phyloP scores from a whole-genome alignment of 1,140 invertebrate species.

The Lordiphosa mommai region DNA sequence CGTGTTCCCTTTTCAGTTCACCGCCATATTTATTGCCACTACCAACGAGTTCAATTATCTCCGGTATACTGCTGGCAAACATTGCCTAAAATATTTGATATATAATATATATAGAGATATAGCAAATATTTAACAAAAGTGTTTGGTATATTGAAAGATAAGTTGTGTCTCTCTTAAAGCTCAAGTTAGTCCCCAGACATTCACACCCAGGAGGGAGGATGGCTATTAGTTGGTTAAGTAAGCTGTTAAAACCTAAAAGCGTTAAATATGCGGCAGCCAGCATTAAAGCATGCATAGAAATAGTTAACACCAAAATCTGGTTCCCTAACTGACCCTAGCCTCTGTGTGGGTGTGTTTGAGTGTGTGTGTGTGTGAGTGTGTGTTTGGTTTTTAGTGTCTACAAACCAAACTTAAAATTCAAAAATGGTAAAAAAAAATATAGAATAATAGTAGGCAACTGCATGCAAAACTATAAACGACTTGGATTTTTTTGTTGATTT shows the following conservation, averaged over 20 bases:
- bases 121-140: conserved; percentile 50
- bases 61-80: conserved; percentile 99
- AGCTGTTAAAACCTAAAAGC: conserved; percentile 45
- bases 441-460: conserved; percentile 41
- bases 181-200: conserved; percentile 36
- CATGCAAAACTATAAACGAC: conserved; percentile 49
- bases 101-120: conserved; percentile 23
- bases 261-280: conserved; percentile 70
- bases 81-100: conserved; percentile 89
- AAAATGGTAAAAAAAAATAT: conserved; percentile 16
- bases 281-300: conserved; percentile 71
- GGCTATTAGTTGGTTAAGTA: not conserved
- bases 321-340: conserved; percentile 17
- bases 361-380: conserved; percentile 26
- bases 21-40: conserved; percentile 98
- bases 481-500: not conserved
- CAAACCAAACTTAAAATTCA: conserved; percentile 37
- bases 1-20: conserved; percentile 97
- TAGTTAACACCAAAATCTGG: not conserved
- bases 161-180: conserved; percentile 37
- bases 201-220: conserved; percentile 37
- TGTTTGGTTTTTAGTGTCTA: conserved; percentile 45
- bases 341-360: conserved; percentile 23
- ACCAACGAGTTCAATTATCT: conserved; percentile 99
- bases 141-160: conserved; percentile 19